Percentiles rank a stretch among this genome's conserved stretches.
Evolutionary conservation across 2,888 invertebrate species (phyloP).

Genomic region (Dasypolia templi): DNA sequence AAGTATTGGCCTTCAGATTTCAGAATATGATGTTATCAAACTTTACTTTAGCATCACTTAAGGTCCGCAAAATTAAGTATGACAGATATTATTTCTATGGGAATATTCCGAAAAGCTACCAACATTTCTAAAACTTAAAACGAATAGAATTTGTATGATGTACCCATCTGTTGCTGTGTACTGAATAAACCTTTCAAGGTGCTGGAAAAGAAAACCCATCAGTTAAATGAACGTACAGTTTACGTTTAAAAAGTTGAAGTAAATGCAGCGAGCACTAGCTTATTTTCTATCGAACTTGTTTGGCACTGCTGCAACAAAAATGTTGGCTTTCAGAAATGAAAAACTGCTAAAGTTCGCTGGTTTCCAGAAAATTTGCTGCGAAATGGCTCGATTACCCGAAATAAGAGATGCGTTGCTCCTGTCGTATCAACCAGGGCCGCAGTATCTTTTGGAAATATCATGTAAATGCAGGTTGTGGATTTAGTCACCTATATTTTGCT

Average conservation of each 20-base stretch:
- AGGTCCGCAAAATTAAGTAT: no score
- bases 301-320: slow-evolving; percentile 12
- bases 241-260: slow-evolving; percentile 22
- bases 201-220: slow-evolving; percentile 12
- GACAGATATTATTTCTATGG: no score
- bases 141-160: slow-evolving; percentile 1
- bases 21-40: no score
- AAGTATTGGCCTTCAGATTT: no score
- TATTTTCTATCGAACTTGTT: slow-evolving; percentile 26
- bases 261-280: slow-evolving; percentile 4
- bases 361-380: slow-evolving; percentile 11
- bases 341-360: slow-evolving; percentile 23
- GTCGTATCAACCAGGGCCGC: neutral
- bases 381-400: slow-evolving; percentile 4
- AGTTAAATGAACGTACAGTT: slow-evolving; percentile 6
- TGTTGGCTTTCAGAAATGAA: slow-evolving; percentile 28
- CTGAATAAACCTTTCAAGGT: neutral
- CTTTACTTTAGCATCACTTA: no score
- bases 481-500: neutral
- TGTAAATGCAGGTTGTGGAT: neutral
- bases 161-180: neutral
- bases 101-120: no score
- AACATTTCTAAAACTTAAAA: neutral
- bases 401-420: neutral
- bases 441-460: neutral